Conservation (phyloP, 2,113 vertebrate species). For the Cepphus grylle region DNA sequence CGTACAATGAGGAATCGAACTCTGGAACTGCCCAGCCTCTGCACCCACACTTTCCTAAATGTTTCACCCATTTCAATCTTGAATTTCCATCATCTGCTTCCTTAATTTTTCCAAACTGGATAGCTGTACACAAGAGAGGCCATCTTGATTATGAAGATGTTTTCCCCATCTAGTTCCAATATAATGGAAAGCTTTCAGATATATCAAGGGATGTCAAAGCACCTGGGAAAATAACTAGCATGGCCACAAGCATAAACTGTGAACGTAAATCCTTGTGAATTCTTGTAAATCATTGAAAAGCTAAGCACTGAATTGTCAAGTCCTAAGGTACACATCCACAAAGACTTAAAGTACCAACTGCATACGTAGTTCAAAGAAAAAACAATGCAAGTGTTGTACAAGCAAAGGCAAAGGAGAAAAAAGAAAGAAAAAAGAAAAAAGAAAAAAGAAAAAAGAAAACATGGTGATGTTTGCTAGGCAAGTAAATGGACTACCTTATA, state of each 20-base stretch:
- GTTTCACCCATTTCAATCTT: neutral
- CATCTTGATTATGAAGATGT: neutral
- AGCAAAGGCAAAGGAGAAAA: neutral
- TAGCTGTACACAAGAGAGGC: neutral
- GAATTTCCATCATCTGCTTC: neutral
- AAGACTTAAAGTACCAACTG: neutral
- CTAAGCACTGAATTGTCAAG: neutral
- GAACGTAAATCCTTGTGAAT: neutral
- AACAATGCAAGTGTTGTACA: neutral
- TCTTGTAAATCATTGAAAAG: neutral
- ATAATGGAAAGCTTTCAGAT: neutral
- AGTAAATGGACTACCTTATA: neutral
- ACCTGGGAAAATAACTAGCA: neutral
- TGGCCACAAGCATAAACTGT: neutral
- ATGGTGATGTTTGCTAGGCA: neutral
- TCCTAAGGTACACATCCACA: neutral
- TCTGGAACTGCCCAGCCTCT: neutral
- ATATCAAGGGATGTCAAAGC: neutral
- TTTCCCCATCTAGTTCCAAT: neutral
- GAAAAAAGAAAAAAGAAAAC: neutral
- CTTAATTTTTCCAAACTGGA: neutral
- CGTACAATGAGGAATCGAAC: rapidly evolving
- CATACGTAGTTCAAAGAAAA: neutral
- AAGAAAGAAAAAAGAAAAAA: neutral
- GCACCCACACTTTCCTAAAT: rapidly evolving